A percentile compares a stretch with the other conserved stretches of the same genome.
phyloP scores from a whole-genome alignment of 2,113 vertebrate species.

The Oreotragus oreotragus region DNA sequence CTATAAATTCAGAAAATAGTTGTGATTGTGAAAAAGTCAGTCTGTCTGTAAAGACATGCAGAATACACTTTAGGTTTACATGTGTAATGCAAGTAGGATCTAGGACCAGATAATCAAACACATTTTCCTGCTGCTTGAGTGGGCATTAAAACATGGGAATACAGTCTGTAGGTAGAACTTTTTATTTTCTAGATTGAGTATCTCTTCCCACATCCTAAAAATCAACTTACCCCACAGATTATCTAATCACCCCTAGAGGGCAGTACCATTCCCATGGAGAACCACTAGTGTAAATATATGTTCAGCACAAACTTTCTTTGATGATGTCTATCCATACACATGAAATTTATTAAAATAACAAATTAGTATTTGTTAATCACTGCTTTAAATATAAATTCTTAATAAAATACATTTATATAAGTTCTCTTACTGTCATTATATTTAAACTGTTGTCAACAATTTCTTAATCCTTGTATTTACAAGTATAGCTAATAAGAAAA shows the following conservation, averaged over 20 bases:
- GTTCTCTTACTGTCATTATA: not conserved
- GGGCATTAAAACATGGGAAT: not conserved
- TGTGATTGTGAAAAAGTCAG: not conserved
- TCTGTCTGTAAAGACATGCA: not conserved
- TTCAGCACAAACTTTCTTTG: not conserved
- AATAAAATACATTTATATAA: not conserved
- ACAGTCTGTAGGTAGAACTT: not conserved
- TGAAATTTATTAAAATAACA: not conserved
- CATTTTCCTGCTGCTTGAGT: not conserved
- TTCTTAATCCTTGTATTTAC: not conserved
- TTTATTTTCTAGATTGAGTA: not conserved
- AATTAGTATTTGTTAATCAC: not conserved
- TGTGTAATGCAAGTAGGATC: not conserved
- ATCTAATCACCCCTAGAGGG: not conserved
- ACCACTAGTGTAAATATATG: not conserved
- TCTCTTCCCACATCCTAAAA: not conserved
- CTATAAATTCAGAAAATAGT: not conserved
- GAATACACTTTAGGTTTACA: not conserved
- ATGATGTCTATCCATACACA: not conserved
- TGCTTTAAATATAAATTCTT: not conserved
- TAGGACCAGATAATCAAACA: not conserved
- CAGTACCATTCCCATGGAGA: not conserved
- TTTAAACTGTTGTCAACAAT: not conserved
- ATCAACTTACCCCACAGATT: not conserved
- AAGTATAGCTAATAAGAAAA: not conserved